Evolutionary conservation across 2,888 invertebrate species (phyloP).

Genomic region (Terebella lapidaria): DNA sequence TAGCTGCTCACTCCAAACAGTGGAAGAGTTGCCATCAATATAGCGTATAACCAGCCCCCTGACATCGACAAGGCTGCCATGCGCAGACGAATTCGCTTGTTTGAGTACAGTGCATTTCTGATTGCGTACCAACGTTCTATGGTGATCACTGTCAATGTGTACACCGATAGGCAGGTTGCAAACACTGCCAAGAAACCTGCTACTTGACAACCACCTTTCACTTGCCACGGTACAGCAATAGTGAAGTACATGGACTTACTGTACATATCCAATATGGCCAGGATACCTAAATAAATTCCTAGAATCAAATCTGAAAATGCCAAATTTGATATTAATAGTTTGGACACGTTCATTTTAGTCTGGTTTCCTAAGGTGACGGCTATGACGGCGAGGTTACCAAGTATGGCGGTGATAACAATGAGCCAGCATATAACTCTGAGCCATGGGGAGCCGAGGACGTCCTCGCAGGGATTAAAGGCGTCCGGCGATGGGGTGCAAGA

Average conservation of each 20-base stretch:
- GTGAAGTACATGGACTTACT: slow-evolving; percentile 47
- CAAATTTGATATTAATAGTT: slow-evolving; percentile 49
- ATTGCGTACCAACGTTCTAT: slow-evolving; percentile 47
- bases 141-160: slow-evolving; percentile 45
- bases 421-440: slow-evolving; percentile 41
- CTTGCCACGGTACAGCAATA: slow-evolving; percentile 46
- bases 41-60: slow-evolving; percentile 37
- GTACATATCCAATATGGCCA: slow-evolving; percentile 44
- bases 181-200: slow-evolving; percentile 49
- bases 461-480: slow-evolving; percentile 49
- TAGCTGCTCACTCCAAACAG: slow-evolving; percentile 35
- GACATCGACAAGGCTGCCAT: slow-evolving; percentile 40
- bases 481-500: slow-evolving; percentile 44
- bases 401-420: slow-evolving; percentile 38
- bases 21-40: slow-evolving; percentile 36
- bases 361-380: slow-evolving; percentile 36
- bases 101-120: slow-evolving; percentile 48
- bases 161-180: slow-evolving; percentile 44
- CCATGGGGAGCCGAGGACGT: slow-evolving; percentile 45
- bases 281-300: slow-evolving; percentile 42
- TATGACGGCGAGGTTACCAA: slow-evolving; percentile 42
- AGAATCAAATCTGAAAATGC: slow-evolving; percentile 47
- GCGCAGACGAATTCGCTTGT: slow-evolving; percentile 40
- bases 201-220: slow-evolving; percentile 46
- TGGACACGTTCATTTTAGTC: slow-evolving; percentile 45